A percentile compares a stretch with the other conserved stretches of the same genome.
These are phyloP conservation scores for Antigone vipio DNA, from an alignment of 2,113 vertebrate species.

Conservation along the genomic window DNA sequence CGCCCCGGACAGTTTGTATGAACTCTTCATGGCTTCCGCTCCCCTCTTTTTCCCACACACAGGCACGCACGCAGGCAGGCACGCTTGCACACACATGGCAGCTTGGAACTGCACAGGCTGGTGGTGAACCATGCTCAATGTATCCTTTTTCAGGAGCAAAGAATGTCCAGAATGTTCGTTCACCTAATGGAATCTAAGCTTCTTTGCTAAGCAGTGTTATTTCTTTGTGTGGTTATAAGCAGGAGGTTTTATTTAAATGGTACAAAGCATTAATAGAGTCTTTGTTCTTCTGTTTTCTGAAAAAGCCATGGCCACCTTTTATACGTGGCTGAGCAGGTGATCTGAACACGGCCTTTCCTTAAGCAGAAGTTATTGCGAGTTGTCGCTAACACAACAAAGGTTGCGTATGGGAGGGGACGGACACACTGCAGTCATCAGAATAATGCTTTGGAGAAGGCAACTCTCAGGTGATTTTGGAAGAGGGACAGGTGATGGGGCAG, in stretches of 20 bases:
- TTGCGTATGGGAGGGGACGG: accelerated
- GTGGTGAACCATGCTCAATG: not conserved
- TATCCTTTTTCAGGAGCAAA: not conserved
- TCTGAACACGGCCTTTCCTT: not conserved
- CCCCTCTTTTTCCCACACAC: not conserved
- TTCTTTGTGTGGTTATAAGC: not conserved
- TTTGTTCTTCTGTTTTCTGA: not conserved
- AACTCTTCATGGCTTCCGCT: not conserved
- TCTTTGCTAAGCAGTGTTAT: not conserved
- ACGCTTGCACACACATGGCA: not conserved
- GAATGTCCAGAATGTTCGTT: not conserved
- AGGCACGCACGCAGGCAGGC: accelerated
- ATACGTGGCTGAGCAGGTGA: accelerated
- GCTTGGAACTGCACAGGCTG: not conserved
- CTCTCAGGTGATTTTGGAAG: not conserved
- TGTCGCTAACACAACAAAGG: not conserved
- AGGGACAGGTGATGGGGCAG: not conserved
- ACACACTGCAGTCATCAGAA: not conserved
- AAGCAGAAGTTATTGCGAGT: not conserved
- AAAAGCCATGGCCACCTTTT: not conserved
- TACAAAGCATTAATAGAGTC: not conserved
- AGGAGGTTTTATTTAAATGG: not conserved
- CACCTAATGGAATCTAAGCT: not conserved
- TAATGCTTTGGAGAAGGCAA: not conserved
- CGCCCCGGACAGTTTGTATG: not conserved